These are phyloP conservation scores for Coendou prehensilis DNA, from an alignment of 2,797 vertebrate genomes.

Conservation along the genomic window DNA sequence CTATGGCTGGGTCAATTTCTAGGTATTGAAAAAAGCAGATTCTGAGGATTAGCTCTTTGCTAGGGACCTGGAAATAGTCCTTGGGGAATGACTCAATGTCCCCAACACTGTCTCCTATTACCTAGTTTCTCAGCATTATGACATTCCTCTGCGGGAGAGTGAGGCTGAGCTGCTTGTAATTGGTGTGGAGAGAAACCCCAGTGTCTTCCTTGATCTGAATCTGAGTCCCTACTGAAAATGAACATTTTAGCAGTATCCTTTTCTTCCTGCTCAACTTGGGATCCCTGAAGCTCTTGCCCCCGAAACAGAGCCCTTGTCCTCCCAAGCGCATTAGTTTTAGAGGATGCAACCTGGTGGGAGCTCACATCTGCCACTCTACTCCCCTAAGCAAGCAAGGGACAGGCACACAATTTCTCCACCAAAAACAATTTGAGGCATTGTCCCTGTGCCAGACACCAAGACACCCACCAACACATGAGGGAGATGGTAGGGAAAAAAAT, in stretches of 20 bases:
- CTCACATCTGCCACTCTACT: background rate
- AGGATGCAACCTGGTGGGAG: background rate
- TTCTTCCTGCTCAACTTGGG: background rate
- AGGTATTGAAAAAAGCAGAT: background rate
- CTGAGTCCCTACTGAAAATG: background rate
- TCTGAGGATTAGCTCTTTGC: constrained; percentile 17
- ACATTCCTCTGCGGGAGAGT: background rate
- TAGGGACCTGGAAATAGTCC: background rate
- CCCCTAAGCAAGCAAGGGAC: background rate
- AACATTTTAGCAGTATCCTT: background rate
- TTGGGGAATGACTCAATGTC: background rate
- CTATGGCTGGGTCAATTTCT: background rate
- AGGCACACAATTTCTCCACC: background rate
- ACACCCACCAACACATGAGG: background rate
- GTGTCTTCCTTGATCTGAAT: background rate
- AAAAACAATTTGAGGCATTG: background rate
- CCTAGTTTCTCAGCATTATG: background rate
- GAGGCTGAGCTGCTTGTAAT: background rate
- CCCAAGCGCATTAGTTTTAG: background rate
- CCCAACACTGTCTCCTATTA: background rate
- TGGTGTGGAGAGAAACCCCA: background rate
- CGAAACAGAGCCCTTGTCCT: constrained; percentile 34
- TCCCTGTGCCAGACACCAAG: background rate
- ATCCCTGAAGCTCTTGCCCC: constrained; percentile 15
- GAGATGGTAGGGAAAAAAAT: background rate